Evolutionary conservation across 2,113 vertebrate genomes (phyloP).

Genomic region (Motacilla alba): DNA sequence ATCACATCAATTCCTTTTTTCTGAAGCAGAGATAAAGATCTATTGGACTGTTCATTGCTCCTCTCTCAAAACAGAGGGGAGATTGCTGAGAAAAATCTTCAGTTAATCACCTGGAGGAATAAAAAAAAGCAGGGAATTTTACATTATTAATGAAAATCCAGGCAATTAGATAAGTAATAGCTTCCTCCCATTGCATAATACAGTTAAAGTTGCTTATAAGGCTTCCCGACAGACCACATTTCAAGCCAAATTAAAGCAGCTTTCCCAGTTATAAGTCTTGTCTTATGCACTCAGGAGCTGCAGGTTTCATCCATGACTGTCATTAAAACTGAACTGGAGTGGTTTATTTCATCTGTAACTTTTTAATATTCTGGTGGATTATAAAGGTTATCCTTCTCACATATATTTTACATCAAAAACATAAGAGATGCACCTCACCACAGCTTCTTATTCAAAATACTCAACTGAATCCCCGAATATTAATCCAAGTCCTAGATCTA

Average conservation of each 20-base stretch:
- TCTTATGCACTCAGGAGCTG: neutral
- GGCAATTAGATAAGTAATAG: slow-evolving; percentile 32
- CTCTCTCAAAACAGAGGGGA: slow-evolving; percentile 31
- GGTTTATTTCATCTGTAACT: slow-evolving; percentile 5
- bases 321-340: neutral
- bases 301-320: neutral
- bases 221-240: neutral
- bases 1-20: neutral
- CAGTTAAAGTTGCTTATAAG: slow-evolving; percentile 9
- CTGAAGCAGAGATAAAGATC: neutral
- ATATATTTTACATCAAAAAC: slow-evolving; percentile 55
- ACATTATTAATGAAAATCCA: slow-evolving; percentile 53
- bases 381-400: neutral
- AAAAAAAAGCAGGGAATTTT: slow-evolving; percentile 28
- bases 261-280: neutral
- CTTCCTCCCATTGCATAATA: neutral
- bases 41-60: slow-evolving; percentile 20
- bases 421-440: neutral
- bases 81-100: slow-evolving; percentile 15
- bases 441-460: neutral
- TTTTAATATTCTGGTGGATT: neutral
- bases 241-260: slow-evolving; percentile 30
- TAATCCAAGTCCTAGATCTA: neutral
- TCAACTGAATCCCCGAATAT: neutral
- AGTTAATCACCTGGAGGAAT: slow-evolving; percentile 49